Conservation (phyloP, 2,113 vertebrate species). For the Arenaria interpres region DNA sequence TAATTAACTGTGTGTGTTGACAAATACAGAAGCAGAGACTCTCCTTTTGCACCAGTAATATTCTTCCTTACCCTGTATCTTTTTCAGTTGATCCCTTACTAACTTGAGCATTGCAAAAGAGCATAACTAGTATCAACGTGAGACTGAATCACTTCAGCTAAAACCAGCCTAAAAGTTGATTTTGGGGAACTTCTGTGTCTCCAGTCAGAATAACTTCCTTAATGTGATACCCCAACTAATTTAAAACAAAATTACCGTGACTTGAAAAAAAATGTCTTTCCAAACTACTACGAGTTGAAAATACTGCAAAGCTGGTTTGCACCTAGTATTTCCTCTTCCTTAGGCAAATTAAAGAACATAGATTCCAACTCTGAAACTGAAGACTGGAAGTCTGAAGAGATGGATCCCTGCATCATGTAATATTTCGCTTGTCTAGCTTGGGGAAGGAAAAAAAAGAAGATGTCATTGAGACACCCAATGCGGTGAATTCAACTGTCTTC, state of each 20-base stretch:
- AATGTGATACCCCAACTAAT: not conserved
- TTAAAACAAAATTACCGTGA: not conserved
- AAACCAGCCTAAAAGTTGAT: not conserved
- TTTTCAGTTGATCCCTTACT: not conserved
- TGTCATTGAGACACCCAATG: not conserved
- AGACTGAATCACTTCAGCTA: not conserved
- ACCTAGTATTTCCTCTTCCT: not conserved
- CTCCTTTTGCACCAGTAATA: not conserved
- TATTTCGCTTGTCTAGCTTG: not conserved
- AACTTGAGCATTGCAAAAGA: not conserved
- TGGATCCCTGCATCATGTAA: not conserved
- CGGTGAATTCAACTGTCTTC: not conserved
- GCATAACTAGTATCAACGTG: not conserved
- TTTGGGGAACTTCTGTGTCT: not conserved
- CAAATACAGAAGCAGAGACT: not conserved
- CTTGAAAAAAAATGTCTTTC: not conserved
- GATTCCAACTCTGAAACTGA: not conserved
- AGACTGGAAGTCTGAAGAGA: not conserved
- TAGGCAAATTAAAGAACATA: not conserved
- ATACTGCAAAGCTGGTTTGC: not conserved
- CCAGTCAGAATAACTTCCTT: not conserved
- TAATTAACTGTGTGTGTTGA: not conserved
- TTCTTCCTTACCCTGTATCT: not conserved
- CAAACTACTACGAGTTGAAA: not conserved
- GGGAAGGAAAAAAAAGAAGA: not conserved